Evolutionary conservation across 2,888 invertebrate genomes (phyloP).

Genomic region (Idaea straminata): DNA sequence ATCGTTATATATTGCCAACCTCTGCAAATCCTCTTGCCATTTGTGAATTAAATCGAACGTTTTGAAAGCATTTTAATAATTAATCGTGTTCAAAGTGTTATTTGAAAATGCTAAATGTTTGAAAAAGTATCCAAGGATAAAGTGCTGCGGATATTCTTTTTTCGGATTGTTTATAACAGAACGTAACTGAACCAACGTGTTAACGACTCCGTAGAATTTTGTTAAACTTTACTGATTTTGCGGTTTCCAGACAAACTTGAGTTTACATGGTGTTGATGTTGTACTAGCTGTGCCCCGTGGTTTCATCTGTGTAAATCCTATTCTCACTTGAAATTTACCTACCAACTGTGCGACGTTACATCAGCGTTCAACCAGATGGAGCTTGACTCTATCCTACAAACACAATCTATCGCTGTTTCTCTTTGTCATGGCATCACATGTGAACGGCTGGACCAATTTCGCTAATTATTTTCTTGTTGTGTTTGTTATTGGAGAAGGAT

Average conservation of each 20-base stretch:
- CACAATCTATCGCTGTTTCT: too few species aligned
- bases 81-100: too few species aligned
- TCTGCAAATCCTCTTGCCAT: too few species aligned
- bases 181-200: conserved; percentile 14
- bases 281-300: not conserved
- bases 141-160: not conserved
- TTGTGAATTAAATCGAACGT: too few species aligned
- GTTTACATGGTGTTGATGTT: not conserved
- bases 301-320: not conserved
- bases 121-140: too few species aligned
- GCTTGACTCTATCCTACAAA: not conserved
- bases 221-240: conserved; percentile 19
- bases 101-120: too few species aligned
- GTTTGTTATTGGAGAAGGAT: too few species aligned
- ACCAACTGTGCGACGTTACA: not conserved
- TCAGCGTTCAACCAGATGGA: not conserved
- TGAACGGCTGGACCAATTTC: too few species aligned
- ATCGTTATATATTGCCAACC: too few species aligned
- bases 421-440: too few species aligned
- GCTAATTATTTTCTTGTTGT: too few species aligned
- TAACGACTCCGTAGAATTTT: conserved; percentile 30
- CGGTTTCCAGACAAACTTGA: conserved; percentile 9
- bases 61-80: too few species aligned
- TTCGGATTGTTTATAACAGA: not conserved
- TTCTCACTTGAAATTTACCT: not conserved